phyloP scores from a whole-genome alignment of 2,113 vertebrate species.

The Phalacrocorax aristotelis region DNA sequence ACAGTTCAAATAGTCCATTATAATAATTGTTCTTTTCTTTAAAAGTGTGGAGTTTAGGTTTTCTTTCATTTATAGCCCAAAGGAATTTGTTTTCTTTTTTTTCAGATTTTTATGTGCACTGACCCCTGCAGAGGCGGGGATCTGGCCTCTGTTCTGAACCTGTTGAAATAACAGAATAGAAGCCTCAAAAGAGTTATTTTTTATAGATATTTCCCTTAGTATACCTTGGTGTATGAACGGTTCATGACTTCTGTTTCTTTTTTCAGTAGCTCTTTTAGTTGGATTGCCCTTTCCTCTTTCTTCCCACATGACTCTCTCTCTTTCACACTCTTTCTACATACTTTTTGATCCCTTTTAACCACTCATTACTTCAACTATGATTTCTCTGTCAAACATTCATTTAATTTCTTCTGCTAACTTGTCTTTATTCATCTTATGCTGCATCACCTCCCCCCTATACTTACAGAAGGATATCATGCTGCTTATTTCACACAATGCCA shows the following conservation, averaged over 20 bases:
- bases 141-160: background rate
- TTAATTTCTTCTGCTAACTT: background rate
- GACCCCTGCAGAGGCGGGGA: background rate
- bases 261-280: background rate
- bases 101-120: background rate
- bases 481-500: background rate
- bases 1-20: background rate
- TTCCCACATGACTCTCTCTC: background rate
- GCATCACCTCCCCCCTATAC: background rate
- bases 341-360: background rate
- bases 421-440: background rate
- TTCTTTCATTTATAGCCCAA: background rate
- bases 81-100: accelerated
- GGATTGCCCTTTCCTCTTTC: background rate
- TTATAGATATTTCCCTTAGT: background rate
- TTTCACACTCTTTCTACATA: background rate
- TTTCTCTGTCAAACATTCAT: background rate
- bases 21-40: background rate
- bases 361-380: background rate
- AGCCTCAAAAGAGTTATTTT: background rate
- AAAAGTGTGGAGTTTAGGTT: background rate
- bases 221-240: background rate
- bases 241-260: background rate
- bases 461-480: background rate
- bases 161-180: background rate